phyloP scores from a whole-genome alignment of 1,140 invertebrate species.

The Drosophila eugracilis region DNA sequence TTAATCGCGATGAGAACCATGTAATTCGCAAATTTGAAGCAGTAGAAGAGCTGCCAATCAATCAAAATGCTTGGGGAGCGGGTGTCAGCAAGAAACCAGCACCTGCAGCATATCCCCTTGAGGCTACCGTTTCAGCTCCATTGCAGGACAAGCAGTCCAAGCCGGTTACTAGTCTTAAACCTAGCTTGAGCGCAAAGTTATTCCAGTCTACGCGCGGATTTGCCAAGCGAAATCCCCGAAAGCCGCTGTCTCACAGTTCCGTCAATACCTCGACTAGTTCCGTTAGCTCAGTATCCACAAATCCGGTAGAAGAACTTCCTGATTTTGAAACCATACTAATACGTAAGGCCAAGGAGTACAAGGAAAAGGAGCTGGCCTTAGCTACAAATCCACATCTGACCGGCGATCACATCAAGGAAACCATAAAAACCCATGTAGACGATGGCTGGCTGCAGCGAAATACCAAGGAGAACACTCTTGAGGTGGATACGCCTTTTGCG shows the following conservation, averaged over 20 bases:
- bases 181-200: conserved; percentile 86
- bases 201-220: conserved; percentile 88
- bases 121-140: background rate
- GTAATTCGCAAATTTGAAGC: conserved; percentile 69
- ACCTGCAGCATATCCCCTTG: conserved; percentile 31
- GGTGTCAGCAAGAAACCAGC: conserved; percentile 86
- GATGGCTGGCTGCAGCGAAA: conserved; percentile 73
- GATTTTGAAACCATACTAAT: conserved; percentile 81
- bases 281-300: background rate
- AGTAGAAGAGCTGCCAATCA: conserved; percentile 67
- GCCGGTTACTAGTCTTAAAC: conserved; percentile 85
- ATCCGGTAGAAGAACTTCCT: conserved; percentile 53
- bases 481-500: background rate
- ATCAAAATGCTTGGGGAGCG: conserved; percentile 86
- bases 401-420: conserved; percentile 49
- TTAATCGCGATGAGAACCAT: conserved; percentile 66
- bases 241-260: conserved; percentile 86
- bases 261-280: conserved; percentile 23
- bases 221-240: conserved; percentile 90
- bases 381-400: conserved; percentile 46
- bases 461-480: conserved; percentile 53
- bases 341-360: conserved; percentile 75
- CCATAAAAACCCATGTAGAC: conserved; percentile 71
- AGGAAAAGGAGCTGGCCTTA: conserved; percentile 39
- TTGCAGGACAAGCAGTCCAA: conserved; percentile 14